Evolutionary conservation across 2,113 vertebrate species (phyloP).

Genomic region (Alethe diademata): DNA sequence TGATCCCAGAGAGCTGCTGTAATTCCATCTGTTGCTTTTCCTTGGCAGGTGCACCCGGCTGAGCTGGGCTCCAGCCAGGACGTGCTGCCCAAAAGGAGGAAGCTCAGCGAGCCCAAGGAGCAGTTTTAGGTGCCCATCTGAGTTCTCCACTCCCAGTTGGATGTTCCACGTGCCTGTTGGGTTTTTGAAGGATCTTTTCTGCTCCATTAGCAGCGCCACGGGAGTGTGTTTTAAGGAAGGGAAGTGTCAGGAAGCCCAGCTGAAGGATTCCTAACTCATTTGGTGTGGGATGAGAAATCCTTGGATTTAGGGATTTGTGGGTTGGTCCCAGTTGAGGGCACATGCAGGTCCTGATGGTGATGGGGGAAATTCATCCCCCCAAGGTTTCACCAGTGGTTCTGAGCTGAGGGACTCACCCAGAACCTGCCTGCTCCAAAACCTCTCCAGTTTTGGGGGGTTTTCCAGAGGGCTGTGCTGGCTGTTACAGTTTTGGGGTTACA

Average conservation of each 20-base stretch:
- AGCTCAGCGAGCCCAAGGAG: conserved; percentile 88
- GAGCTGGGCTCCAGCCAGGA: conserved; percentile 84
- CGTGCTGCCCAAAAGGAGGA: conserved; percentile 78
- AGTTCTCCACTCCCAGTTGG: rapidly evolving
- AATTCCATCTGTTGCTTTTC: background rate
- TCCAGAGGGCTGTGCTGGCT: background rate
- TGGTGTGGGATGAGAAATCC: background rate
- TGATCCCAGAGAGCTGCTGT: rapidly evolving
- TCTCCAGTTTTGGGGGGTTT: background rate
- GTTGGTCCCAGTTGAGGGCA: background rate
- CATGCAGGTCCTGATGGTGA: background rate
- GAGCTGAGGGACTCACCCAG: background rate
- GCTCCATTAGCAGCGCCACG: background rate
- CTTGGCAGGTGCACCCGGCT: conserved; percentile 71
- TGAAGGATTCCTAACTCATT: background rate
- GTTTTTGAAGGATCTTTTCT: background rate
- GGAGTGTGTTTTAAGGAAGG: background rate
- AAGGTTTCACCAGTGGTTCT: rapidly evolving
- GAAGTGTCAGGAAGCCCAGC: background rate
- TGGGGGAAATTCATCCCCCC: rapidly evolving
- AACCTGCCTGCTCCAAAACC: background rate
- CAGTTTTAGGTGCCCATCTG: conserved; percentile 22
- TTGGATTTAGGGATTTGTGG: background rate
- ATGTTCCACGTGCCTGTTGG: background rate
- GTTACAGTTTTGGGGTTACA: background rate